Evolutionary conservation across 2,113 vertebrate genomes (phyloP).

Genomic region (Anas platyrhynchos): DNA sequence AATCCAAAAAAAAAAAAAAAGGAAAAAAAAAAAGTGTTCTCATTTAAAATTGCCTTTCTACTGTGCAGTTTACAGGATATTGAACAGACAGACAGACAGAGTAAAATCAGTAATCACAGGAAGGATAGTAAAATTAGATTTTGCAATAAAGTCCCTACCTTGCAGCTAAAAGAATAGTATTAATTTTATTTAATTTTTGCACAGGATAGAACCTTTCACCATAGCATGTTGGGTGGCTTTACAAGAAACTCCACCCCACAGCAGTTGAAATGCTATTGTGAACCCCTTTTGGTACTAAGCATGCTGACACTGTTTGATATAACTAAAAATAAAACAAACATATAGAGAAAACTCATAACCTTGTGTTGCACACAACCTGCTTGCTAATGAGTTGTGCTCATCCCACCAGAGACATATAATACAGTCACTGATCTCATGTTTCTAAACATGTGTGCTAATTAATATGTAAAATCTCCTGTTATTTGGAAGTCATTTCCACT

Average conservation of each 20-base stretch:
- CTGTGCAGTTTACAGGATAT: not conserved
- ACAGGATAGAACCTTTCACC: not conserved
- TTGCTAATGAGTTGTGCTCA: not conserved
- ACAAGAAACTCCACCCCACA: not conserved
- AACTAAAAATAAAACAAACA: fast-evolving
- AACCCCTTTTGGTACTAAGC: not conserved
- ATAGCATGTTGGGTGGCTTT: not conserved
- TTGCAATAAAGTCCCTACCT: not conserved
- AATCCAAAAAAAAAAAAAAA: not conserved
- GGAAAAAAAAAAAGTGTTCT: not conserved
- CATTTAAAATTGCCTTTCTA: not conserved
- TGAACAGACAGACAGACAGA: not conserved
- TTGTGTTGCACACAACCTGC: not conserved
- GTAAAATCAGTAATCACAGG: not conserved
- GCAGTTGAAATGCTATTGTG: not conserved
- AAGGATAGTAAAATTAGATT: not conserved
- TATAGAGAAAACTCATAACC: not conserved
- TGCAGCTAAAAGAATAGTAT: not conserved
- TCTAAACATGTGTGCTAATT: not conserved
- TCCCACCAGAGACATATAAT: not conserved
- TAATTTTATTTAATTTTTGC: not conserved
- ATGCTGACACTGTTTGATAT: not conserved
- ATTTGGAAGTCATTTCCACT: not conserved
- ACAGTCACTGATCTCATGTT: not conserved
- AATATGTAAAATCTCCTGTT: not conserved